Percentiles rank a stretch among this genome's conserved stretches.
Evolutionary conservation across 2,113 vertebrate genomes (phyloP).

Genomic region (Pedionomus torquatus): DNA sequence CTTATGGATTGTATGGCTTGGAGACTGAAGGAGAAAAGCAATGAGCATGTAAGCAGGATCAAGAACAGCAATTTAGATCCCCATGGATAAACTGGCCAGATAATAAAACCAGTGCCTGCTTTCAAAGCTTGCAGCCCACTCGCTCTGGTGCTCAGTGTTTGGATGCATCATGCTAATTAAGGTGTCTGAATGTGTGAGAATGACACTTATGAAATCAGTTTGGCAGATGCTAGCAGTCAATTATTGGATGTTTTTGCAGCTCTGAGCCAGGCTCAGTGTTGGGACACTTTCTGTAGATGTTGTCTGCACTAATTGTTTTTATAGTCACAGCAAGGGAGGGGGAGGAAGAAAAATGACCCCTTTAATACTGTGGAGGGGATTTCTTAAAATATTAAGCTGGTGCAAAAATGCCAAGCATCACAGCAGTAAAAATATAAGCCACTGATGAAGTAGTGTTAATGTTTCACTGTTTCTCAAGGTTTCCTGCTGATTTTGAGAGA

Average conservation of each 20-base stretch:
- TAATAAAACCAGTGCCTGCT: no score
- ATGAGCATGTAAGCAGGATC: background rate
- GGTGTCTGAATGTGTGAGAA: constrained; percentile 19
- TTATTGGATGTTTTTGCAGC: constrained; percentile 62
- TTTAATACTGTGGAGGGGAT: background rate
- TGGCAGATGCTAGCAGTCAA: constrained; percentile 52
- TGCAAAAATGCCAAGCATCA: background rate
- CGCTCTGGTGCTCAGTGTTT: constrained; percentile 13
- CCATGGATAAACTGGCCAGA: background rate
- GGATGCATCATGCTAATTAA: constrained; percentile 12
- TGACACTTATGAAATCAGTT: constrained; percentile 12
- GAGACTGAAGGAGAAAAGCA: background rate
- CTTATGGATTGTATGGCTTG: background rate
- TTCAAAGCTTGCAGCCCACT: background rate
- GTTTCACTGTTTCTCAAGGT: background rate
- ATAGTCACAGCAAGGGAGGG: constrained; percentile 47
- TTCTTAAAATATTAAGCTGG: background rate
- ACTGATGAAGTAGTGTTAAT: background rate
- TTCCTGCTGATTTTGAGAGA: background rate
- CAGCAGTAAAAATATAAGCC: background rate
- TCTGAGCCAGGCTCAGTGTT: constrained; percentile 1
- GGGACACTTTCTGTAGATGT: constrained; percentile 33
- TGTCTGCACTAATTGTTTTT: constrained; percentile 66
- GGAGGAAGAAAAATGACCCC: constrained; percentile 21
- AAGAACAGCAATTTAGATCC: background rate